Base-by-base conservation (phyloP, 2,113 vertebrate species). In the Pogona vitticeps region DNA sequence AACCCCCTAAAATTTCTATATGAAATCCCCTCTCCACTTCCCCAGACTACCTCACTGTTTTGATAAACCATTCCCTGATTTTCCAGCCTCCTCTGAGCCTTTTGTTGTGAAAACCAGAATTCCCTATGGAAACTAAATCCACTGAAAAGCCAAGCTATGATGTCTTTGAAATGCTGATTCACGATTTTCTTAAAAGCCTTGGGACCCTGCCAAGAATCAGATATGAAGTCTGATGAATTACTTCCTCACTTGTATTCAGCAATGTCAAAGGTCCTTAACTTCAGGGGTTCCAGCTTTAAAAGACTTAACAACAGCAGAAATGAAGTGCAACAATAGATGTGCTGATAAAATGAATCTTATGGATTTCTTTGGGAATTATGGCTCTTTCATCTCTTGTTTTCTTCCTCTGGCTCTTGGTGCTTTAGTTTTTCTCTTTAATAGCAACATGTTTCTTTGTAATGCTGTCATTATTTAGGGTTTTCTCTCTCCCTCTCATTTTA, bases 131-230 rank as follows among this genome's bases (percentile, higher is more conserved):
- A 28, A 31, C 26, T 63, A 68, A 91, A 56, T 56, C 80, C 88
- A 70, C 0, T 1, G 88, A n/a, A 84, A 82, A 0, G 0, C 73
- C 1, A 0, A 83, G 52, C 78, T 71, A 9, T 1, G 1, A 46
- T 1, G 0, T 18, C 76, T 88, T 84, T 78, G 79, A 91, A 84
- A 84, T 68, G 84, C 76, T 73, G 87, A 77, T 88, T 84, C 82
- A 67, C 40, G 58, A 38, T 86, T 67, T 71, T 72, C 28, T 83
- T 68, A 36, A n/a, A 58, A 38, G 12, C 42, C 76, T 63, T 59
- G 8, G 2, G 59, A 70, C 58, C 59, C 84, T 91, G 59, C 82
- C 86, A 18, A 84, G 89, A 52, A 10, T n/a, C 4, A 1, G 0
- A 1, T 79, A 70, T 77, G 68, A 88, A 82, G 0, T 0, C 75